Evolutionary conservation across 1,140 invertebrate genomes (phyloP), one percentile per base, ranked within the genome.

Genomic region (Solenopsis invicta): DNA sequence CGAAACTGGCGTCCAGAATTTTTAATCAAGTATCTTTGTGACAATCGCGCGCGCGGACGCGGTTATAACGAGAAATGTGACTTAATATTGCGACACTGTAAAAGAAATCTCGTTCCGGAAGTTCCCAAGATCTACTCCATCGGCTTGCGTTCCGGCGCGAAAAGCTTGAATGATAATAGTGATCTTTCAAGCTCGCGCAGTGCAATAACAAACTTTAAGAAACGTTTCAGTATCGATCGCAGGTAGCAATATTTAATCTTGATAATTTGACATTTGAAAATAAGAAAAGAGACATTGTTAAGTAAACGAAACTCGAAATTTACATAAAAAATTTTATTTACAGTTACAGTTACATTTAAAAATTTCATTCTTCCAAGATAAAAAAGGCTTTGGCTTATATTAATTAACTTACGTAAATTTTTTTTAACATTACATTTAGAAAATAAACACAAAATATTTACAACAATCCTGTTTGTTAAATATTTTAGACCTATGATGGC

Each of bases 81-180:
- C 2, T 0, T 8, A 24, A 6, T n/a, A n/a, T 2, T 66, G 18
- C 54, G 34, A 18, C 18, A 18, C 6, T 16, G 6, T 29, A 61
- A 29, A 21, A 89, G 8, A 59, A 80, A 56, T 41, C 74, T 86
- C 16, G 45, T 45, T 0, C 69, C 88, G 0, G 84, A 81, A 29
- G n/a, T n/a, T 0, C 91, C 91, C 5, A 89, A 45, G n/a, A 77
- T 92, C 16, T 88, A 64, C 18, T 85, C 89, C 1, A 90, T 92
- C 3, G 91, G 91, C 9, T 77, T 92, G 16, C 48, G 18, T 10
- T 21, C 18, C 0, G 13, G 67, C n/a, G 12, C 12, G 16, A 85
- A 0, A 41, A 66, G 4, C n/a, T 24, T 56, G 4, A 18, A 0
- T 1, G 4, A 52, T 6, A 10, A 16, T 6, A n/a, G 29, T 34